Evolutionary conservation across 2,113 vertebrate species (phyloP).

Genomic region (Abramis brama): DNA sequence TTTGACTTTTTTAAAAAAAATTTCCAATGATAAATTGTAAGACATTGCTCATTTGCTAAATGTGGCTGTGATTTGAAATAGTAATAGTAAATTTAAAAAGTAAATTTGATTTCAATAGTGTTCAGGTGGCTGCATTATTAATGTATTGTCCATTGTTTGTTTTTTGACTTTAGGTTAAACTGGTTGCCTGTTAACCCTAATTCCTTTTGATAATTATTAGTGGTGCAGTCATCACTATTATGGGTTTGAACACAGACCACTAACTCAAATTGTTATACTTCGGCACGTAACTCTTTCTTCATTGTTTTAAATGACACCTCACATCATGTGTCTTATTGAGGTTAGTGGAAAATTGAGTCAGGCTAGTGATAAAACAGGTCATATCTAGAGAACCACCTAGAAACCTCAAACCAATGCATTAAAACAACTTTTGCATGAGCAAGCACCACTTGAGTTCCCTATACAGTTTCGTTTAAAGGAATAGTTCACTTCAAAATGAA

Average conservation of each 20-base stretch:
- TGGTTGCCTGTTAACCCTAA: not conserved
- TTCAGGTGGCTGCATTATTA: not conserved
- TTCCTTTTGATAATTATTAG: not conserved
- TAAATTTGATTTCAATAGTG: not conserved
- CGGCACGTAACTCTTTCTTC: not conserved
- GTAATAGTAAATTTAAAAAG: no score
- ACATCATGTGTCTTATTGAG: not conserved
- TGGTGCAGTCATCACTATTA: not conserved
- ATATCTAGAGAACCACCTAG: not conserved
- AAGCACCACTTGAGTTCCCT: not conserved
- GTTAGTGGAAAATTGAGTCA: not conserved
- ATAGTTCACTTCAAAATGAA: no score
- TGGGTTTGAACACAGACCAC: not conserved
- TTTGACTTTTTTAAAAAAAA: not conserved
- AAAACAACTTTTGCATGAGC: not conserved
- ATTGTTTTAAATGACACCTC: not conserved
- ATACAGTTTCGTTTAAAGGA: not conserved
- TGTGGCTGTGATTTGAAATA: not conserved
- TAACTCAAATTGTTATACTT: not conserved
- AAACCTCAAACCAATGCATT: not conserved
- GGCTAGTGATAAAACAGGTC: not conserved
- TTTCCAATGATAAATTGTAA: not conserved
- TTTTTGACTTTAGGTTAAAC: not conserved
- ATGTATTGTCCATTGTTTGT: not conserved
- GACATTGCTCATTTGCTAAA: not conserved